Base-by-base conservation (phyloP, 2,113 vertebrate species). In the Alethe diademata region DNA sequence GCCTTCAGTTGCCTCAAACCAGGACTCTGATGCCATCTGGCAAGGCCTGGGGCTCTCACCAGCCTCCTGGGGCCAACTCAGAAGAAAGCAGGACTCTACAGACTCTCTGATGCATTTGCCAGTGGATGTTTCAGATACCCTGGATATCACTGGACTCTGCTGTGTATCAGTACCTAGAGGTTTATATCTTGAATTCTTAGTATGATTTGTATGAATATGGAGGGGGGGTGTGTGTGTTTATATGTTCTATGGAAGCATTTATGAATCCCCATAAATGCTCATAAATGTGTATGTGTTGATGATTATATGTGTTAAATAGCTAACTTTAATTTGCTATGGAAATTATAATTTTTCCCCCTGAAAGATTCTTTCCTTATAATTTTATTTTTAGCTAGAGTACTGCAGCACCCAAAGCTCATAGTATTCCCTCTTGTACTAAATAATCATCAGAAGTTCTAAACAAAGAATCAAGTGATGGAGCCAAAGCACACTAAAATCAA, bases 401-500 rank as follows among this genome's bases (percentile, higher is more conserved):
- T 81, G 42, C 45, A 81, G 38, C 36, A 95, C 29, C 40, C 74
- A 72, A 75, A 89, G 54, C 78, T 95, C 54, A 65, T 11, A 83
- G 18, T 65, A 45, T 69, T 91, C 66, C 84, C 54, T 94, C 42
- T 94, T 87, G 43, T 62, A 85, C 73, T 91, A 72, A 89, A 89
- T 95, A 95, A 95, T 92, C 48, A 61, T 78, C 82, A 87, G 43
- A 85, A 67, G 57, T 73, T 92, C 89, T 94, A 90, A 96, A 92
- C 73, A 95, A 95, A 93, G 89, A 92, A 90, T 73, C 84, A 58
- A 92, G 87, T 85, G 84, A 74, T 1, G 5, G 58, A 94, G 95
- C 81, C 93, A 95, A 95, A 95, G 84, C 94, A 94, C 73, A 78
- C 57, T 85, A 66, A 87, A 94, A 79, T 95, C 80, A 93, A 91